These are phyloP conservation scores for Gymnarchus niloticus DNA, from an alignment of 2,113 vertebrate genomes.

Conservation along the genomic window DNA sequence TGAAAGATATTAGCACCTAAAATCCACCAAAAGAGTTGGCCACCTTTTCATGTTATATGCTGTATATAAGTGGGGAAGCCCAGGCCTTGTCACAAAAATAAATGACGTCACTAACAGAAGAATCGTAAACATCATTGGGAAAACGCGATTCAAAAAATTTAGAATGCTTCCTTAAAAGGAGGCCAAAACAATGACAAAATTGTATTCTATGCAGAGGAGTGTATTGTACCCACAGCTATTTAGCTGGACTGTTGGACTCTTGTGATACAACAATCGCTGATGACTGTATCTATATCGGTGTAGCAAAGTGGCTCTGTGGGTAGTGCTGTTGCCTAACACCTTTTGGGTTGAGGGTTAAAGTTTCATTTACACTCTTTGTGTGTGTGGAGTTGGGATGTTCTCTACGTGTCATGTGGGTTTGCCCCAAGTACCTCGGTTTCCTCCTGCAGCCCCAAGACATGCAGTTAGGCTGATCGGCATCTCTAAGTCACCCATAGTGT, in stretches of 20 bases:
- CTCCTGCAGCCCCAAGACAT: no score
- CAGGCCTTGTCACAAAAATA: background rate
- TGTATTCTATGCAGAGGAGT: background rate
- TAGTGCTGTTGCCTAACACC: no score
- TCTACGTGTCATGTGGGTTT: no score
- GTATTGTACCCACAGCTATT: background rate
- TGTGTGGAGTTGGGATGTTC: no score
- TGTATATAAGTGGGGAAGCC: background rate
- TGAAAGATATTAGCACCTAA: background rate
- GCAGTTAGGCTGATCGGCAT: no score
- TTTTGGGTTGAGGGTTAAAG: no score
- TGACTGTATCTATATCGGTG: background rate
- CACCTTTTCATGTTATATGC: no score
- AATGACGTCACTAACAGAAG: background rate
- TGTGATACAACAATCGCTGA: background rate
- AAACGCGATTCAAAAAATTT: background rate
- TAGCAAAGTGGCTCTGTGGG: no score
- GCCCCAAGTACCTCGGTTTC: no score
- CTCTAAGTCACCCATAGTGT: no score
- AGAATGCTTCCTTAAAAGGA: no score
- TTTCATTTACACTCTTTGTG: no score
- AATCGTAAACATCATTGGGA: background rate
- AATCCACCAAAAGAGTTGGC: background rate
- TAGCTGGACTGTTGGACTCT: background rate
- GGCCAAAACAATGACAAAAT: background rate